Percentiles rank a stretch among this genome's conserved stretches.
Conservation (phyloP, 2,797 vertebrate species). For the Calcarius lapponicus region DNA sequence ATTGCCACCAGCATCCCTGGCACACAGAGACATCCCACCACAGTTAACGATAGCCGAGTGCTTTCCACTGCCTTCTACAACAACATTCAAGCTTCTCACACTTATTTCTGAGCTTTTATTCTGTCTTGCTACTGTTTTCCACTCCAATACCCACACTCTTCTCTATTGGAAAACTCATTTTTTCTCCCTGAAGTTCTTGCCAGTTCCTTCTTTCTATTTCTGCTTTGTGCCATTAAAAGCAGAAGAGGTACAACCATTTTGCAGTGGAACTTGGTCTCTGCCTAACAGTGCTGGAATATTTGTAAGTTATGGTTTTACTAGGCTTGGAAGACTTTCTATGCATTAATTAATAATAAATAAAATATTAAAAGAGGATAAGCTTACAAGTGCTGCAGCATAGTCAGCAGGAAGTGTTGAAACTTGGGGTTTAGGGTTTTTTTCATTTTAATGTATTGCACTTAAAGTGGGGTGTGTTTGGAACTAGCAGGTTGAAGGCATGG, state of each 20-base stretch:
- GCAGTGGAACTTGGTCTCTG: neutral
- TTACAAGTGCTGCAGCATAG: fast-evolving
- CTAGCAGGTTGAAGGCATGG: neutral
- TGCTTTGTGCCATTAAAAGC: neutral
- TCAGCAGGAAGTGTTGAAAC: neutral
- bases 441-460: neutral
- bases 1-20: constrained; percentile 13
- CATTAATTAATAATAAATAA: neutral
- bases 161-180: neutral
- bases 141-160: neutral
- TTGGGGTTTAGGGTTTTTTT: neutral
- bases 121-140: neutral
- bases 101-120: neutral
- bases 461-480: neutral
- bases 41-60: neutral
- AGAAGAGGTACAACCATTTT: neutral
- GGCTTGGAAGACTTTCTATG: neutral
- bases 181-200: neutral
- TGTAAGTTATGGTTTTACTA: neutral
- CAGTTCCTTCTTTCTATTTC: neutral
- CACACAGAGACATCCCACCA: neutral
- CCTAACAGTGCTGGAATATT: neutral
- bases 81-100: neutral
- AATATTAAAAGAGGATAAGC: neutral
- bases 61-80: neutral